phyloP scores from a whole-genome alignment of 2,888 invertebrate genomes.

The Lycophotia porphyrea region DNA sequence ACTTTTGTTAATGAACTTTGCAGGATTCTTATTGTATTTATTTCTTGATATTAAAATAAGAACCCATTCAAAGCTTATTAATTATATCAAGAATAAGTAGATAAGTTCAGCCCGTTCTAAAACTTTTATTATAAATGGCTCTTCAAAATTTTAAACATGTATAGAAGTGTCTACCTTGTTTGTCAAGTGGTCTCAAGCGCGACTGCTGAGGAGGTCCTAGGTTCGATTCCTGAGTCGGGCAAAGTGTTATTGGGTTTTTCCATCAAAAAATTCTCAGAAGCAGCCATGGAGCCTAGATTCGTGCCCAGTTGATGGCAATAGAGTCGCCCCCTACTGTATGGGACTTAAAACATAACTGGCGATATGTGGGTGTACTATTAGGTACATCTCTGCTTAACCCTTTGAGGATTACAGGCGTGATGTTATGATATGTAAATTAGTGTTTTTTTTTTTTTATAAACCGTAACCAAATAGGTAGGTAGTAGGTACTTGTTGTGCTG shows the following conservation, averaged over 20 bases:
- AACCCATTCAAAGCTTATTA: neutral
- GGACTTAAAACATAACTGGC: neutral
- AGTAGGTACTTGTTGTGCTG: neutral
- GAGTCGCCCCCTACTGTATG: no score
- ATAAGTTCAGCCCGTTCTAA: neutral
- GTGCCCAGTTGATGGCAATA: no score
- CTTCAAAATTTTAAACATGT: no score
- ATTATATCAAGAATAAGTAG: neutral
- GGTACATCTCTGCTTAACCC: neutral
- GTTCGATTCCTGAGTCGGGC: no score
- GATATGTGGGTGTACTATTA: neutral
- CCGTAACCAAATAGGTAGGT: neutral
- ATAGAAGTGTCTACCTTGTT: no score
- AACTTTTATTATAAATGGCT: no score
- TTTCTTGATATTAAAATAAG: neutral
- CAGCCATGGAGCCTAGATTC: no score
- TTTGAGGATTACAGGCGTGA: neutral
- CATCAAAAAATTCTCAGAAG: no score
- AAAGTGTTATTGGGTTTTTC: no score
- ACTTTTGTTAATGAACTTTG: neutral
- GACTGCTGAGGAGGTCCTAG: no score
- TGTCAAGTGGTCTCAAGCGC: no score
- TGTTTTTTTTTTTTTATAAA: neutral
- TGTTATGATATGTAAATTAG: neutral
- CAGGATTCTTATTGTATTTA: neutral